Conservation (phyloP, 2,888 invertebrate genomes). For the Cryptocheilus praepositus region DNA sequence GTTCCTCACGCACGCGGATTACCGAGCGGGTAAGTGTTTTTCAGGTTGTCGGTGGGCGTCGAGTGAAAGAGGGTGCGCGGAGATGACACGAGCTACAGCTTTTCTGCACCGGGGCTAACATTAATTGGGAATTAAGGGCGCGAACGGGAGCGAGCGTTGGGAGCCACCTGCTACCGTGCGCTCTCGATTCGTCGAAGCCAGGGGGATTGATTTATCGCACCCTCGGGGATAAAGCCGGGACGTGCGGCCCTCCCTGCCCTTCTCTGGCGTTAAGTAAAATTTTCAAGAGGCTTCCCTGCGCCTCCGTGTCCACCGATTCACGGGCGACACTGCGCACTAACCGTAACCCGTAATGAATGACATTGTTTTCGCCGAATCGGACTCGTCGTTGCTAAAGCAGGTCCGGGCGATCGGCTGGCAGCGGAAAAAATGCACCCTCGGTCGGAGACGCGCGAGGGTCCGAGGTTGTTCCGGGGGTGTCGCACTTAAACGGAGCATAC, state of each 20-base stretch:
- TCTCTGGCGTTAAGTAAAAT: conserved; percentile 47
- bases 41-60: not conserved
- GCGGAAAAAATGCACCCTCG: conserved; percentile 1
- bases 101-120: conserved; percentile 44
- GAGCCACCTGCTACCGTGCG: conserved; percentile 71
- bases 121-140: conserved; percentile 74
- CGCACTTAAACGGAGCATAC: conserved; percentile 44
- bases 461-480: not conserved
- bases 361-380: not conserved
- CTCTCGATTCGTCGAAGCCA: conserved; percentile 40
- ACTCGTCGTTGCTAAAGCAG: not conserved
- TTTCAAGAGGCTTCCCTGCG: conserved; percentile 31
- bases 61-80: conserved; percentile 9
- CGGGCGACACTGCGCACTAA: conserved; percentile 10
- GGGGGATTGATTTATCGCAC: conserved; percentile 73
- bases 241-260: conserved; percentile 30
- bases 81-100: conserved; percentile 31
- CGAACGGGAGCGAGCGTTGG: conserved; percentile 64
- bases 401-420: not conserved
- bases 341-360: not conserved
- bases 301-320: conserved; percentile 9
- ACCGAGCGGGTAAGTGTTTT: too few species aligned
- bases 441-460: not conserved
- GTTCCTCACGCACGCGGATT: too few species aligned
- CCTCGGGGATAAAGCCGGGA: conserved; percentile 57